A percentile compares a stretch with the other conserved stretches of the same genome.
Evolutionary conservation across 1,140 invertebrate genomes (phyloP).

Genomic region (Drosophila nannoptera): DNA sequence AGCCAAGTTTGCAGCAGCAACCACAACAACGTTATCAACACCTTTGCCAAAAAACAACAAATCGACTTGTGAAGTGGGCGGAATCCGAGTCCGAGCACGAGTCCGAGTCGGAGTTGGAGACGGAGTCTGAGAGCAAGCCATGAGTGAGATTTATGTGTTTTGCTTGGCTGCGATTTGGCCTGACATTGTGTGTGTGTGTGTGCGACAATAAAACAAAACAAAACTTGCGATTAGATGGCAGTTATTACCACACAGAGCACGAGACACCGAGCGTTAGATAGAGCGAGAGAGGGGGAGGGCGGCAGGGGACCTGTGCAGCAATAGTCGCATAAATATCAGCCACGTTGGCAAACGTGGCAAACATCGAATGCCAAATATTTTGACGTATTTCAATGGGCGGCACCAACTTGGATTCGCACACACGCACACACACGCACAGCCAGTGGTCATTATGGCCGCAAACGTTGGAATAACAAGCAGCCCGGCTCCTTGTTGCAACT

Average conservation of each 20-base stretch:
- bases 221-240: slow-evolving; percentile 74
- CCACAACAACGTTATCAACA: slow-evolving; percentile 73
- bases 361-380: slow-evolving; percentile 77
- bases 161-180: slow-evolving; percentile 64
- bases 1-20: slow-evolving; percentile 10
- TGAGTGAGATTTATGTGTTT: slow-evolving; percentile 76
- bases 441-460: slow-evolving; percentile 65
- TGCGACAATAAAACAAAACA: slow-evolving; percentile 75
- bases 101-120: slow-evolving; percentile 12
- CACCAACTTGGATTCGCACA: slow-evolving; percentile 20
- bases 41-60: slow-evolving; percentile 52
- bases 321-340: slow-evolving; percentile 64
- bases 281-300: background rate
- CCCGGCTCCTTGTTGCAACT: slow-evolving; percentile 42
- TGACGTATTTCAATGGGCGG: slow-evolving; percentile 67
- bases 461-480: slow-evolving; percentile 62
- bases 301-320: slow-evolving; percentile 3
- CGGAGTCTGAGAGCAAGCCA: slow-evolving; percentile 58
- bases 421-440: slow-evolving; percentile 23
- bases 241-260: slow-evolving; percentile 50
- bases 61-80: slow-evolving; percentile 19
- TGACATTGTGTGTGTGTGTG: slow-evolving; percentile 9
- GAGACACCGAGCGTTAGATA: background rate
- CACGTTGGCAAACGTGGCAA: slow-evolving; percentile 46
- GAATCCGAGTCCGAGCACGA: slow-evolving; percentile 24